Evolutionary conservation across 2,797 vertebrate species (phyloP), one percentile per base, ranked within the genome.

Genomic region (Oreortyx pictus): DNA sequence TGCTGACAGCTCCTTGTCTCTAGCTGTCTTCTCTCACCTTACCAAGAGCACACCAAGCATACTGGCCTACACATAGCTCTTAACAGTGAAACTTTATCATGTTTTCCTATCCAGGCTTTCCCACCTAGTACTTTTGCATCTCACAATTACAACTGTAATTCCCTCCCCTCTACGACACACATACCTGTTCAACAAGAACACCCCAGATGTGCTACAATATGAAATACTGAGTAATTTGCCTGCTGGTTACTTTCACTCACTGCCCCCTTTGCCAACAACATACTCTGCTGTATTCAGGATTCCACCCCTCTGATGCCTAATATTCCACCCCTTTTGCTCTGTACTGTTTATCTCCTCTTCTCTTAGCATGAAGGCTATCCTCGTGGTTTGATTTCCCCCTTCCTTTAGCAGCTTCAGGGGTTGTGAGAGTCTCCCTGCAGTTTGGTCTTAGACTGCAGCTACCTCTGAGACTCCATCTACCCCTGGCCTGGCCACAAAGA

Each of bases 1-100:
- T 0, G 3, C 61, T 62, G 17, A 18, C 43, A 59, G 47, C 52
- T 50, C 66, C n/a, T 1, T 0, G 33, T 62, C 50, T 13, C 41
- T 59, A 61, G 64, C 44, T 70, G 43, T 43, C 47, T n/a, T 56
- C 31, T 73, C 43, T 31, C 46, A 56, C 47, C 59, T 75, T 41
- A 70, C 22, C 18, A 13, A 49, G 70, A 50, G 13, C 15, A 7
- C 35, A 29, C n/a, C 24, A 46, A 39, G 25, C 31, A 11, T 2
- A 61, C 9, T 7, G 14, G 39, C 56, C 46, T 22, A 49, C 49
- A 56, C 23, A 19, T 4, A 54, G 31, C 62, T 78, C 54, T 59
- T 25, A 44, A 77, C 7, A 50, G 66, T 44, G 16, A 44, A 56
- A 20, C 15, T 41, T 88, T 61, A 46, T 17, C 9, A 76, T 46